phyloP scores from a whole-genome alignment of 35 echinoderm and acorn worm genomes.

The Diadema setosum region DNA sequence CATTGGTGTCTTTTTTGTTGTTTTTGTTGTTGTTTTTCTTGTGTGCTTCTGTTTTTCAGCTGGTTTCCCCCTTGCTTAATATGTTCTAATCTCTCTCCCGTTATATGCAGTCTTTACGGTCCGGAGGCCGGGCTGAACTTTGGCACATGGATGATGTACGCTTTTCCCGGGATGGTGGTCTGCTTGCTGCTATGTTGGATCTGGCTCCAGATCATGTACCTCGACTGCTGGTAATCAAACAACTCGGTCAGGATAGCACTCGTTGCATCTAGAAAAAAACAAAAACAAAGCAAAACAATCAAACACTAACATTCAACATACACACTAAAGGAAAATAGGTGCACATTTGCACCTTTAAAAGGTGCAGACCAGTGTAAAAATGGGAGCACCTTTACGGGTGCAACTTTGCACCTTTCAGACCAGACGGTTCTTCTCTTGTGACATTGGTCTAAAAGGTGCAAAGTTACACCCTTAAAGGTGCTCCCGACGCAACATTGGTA shows the following conservation, averaged over 20 bases:
- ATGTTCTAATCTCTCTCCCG: not conserved
- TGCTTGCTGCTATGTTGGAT: slow-evolving; percentile 72
- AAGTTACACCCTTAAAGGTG: too few species aligned
- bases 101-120: slow-evolving; percentile 65
- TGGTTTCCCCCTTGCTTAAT: not conserved
- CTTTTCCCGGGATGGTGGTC: slow-evolving; percentile 74
- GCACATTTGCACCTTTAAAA: not conserved
- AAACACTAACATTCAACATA: not conserved
- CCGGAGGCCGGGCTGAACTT: slow-evolving; percentile 63
- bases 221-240: slow-evolving; percentile 75
- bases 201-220: slow-evolving; percentile 78
- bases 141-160: slow-evolving; percentile 76
- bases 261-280: too few species aligned
- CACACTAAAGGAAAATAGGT: not conserved
- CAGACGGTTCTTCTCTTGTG: too few species aligned
- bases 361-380: not conserved
- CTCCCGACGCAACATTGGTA: too few species aligned
- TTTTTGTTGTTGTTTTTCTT: not conserved
- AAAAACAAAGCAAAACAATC: not conserved
- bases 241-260: not conserved
- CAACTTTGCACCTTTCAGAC: too few species aligned
- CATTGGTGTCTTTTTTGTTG: too few species aligned
- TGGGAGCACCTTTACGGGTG: too few species aligned
- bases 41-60: not conserved
- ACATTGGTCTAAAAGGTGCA: too few species aligned